Conservation (phyloP, 2,888 invertebrate species). For the Erebia epiphron region DNA sequence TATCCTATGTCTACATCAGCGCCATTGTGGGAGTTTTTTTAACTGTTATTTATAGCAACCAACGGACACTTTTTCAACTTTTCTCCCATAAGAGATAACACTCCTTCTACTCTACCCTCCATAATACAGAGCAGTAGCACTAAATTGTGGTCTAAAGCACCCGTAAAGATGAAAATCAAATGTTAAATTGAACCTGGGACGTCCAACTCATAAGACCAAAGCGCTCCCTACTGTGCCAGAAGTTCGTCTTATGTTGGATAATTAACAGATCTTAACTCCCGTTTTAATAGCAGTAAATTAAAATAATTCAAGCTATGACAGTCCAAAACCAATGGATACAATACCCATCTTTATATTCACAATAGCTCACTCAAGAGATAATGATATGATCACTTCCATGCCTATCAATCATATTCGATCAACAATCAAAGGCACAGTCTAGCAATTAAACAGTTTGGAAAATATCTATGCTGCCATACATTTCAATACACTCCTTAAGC, state of each 20-base stretch:
- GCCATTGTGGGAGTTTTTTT: too few relatives aligned
- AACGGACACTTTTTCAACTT: too few relatives aligned
- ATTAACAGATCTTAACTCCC: background rate
- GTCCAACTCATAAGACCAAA: too few relatives aligned
- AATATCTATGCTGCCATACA: background rate
- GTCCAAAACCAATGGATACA: constrained; percentile 5
- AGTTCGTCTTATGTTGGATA: too few relatives aligned
- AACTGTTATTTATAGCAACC: too few relatives aligned
- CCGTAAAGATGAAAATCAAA: background rate
- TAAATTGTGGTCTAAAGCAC: background rate
- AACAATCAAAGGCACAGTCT: constrained; percentile 30
- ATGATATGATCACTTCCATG: constrained; percentile 21
- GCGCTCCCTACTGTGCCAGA: too few relatives aligned
- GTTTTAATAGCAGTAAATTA: background rate
- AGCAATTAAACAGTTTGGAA: constrained; percentile 1
- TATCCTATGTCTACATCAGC: too few relatives aligned
- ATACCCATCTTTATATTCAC: constrained; percentile 1
- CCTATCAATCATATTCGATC: constrained; percentile 36
- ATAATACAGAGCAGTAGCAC: constrained; percentile 9
- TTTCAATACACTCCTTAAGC: too few relatives aligned
- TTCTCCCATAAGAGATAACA: too few relatives aligned
- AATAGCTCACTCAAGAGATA: constrained; percentile 4
- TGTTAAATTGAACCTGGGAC: too few relatives aligned
- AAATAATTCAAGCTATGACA: background rate
- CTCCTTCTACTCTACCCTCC: too few relatives aligned